A percentile compares a stretch with the other conserved stretches of the same genome.
These are phyloP conservation scores for Eristalinus sepulchralis DNA, from an alignment of 2,888 invertebrate genomes.

Conservation along the genomic window DNA sequence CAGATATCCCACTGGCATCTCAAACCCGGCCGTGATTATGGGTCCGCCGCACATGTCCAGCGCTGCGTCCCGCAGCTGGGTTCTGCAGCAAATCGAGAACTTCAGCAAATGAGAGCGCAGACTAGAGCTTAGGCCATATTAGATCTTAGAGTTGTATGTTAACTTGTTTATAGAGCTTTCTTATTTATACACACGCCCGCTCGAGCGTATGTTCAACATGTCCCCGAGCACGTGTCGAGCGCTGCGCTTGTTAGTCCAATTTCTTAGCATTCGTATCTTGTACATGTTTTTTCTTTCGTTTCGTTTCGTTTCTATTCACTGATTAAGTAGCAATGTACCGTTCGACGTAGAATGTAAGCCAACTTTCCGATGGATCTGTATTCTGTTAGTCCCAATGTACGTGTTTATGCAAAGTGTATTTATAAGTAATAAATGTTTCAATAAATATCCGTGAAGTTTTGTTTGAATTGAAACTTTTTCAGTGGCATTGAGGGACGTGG, in stretches of 20 bases:
- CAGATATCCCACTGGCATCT: constrained; percentile 73
- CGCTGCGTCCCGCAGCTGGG: constrained; percentile 79
- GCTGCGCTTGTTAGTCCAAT: constrained; percentile 49
- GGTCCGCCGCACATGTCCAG: constrained; percentile 77
- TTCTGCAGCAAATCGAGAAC: constrained; percentile 80
- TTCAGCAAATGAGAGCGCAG: constrained; percentile 77
- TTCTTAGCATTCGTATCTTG: constrained; percentile 38
- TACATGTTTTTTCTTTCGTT: neutral
- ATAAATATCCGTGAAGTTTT: neutral
- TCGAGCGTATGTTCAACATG: neutral
- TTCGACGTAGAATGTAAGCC: constrained; percentile 11
- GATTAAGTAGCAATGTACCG: neutral
- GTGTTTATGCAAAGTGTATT: neutral
- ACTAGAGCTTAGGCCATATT: constrained; percentile 63
- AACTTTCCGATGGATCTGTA: constrained; percentile 43
- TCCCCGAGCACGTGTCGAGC: neutral
- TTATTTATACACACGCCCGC: constrained; percentile 46
- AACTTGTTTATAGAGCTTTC: constrained; percentile 57
- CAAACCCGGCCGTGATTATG: constrained; percentile 72
- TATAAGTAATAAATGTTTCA: neutral
- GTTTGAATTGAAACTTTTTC: neutral
- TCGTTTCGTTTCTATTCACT: neutral
- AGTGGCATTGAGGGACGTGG: no score
- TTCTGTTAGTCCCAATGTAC: constrained; percentile 21
- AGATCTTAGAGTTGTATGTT: constrained; percentile 47